Conservation (phyloP, 2,888 invertebrate genomes). For the Horisme vitalbata region DNA sequence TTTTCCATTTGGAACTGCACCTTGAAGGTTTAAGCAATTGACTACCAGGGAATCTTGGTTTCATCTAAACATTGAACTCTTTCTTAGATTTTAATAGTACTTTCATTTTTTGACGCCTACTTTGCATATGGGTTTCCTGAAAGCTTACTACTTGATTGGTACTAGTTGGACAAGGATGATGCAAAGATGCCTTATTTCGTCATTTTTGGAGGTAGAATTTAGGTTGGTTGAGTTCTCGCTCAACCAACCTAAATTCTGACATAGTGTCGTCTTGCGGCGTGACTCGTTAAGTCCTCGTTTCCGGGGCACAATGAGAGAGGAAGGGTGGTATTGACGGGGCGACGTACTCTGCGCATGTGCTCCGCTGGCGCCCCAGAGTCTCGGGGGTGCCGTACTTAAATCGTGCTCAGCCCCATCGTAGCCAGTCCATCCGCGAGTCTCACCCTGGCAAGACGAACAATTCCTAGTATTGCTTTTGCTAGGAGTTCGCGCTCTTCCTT, state of each 20-base stretch:
- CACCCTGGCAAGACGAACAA: constrained; percentile 52
- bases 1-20: not conserved
- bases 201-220: constrained; percentile 35
- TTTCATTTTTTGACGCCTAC: not conserved
- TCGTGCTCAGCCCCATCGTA: constrained; percentile 59
- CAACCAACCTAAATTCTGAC: no score
- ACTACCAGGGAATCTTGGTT: not conserved
- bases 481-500: constrained; percentile 30
- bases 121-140: not conserved
- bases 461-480: constrained; percentile 11
- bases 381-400: constrained; percentile 70
- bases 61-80: not conserved
- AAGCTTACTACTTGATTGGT: no score
- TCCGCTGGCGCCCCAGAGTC: constrained; percentile 73
- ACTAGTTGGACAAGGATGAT: no score
- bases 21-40: no score
- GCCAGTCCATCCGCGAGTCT: constrained; percentile 66
- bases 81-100: not conserved
- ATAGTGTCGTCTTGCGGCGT: constrained; percentile 67
- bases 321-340: constrained; percentile 74
- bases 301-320: constrained; percentile 75
- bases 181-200: constrained; percentile 15
- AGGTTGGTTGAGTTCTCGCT: constrained; percentile 43
- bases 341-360: constrained; percentile 73
- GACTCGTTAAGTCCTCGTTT: constrained; percentile 75